A percentile compares a stretch with the other conserved stretches of the same genome.
Evolutionary conservation across 2,113 vertebrate species (phyloP).

Genomic region (Erythrocercus mccallii): DNA sequence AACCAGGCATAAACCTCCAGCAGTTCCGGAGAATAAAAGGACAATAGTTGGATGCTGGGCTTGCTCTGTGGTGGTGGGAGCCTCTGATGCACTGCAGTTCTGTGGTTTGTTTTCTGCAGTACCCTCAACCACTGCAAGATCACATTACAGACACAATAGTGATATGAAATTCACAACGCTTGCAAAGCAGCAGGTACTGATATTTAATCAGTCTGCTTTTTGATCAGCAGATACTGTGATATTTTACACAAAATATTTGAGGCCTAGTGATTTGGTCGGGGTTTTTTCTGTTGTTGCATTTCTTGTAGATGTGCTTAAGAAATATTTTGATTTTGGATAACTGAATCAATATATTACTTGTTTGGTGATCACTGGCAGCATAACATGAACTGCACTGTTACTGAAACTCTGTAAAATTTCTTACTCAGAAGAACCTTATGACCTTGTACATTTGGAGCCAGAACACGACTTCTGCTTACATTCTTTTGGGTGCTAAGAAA

Average conservation of each 20-base stretch:
- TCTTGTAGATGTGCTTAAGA: neutral
- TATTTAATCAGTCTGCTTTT: conserved; percentile 56
- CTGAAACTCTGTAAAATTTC: neutral
- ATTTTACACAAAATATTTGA: conserved; percentile 38
- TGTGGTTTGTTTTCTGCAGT: conserved; percentile 38
- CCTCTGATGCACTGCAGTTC: neutral
- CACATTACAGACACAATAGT: conserved; percentile 20
- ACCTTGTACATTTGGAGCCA: neutral
- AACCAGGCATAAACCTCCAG: neutral
- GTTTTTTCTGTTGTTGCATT: neutral
- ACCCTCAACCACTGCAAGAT: conserved; percentile 33
- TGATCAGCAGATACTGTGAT: conserved; percentile 33
- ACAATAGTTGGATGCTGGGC: neutral
- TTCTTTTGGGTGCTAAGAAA: conserved; percentile 8
- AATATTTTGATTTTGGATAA: neutral
- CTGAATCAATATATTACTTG: neutral
- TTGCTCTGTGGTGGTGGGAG: neutral
- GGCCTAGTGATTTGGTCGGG: neutral
- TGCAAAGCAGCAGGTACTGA: conserved; percentile 56
- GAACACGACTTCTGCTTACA: neutral
- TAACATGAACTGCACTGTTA: neutral
- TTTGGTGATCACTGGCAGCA: conserved; percentile 1
- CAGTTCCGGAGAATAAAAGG: neutral
- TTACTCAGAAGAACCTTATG: neutral
- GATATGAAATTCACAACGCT: conserved; percentile 27